A percentile compares a stretch with the other conserved stretches of the same genome.
Conservation (phyloP, 53 echinoderm and acorn worm genomes). For the Holothuria leucospilota region DNA sequence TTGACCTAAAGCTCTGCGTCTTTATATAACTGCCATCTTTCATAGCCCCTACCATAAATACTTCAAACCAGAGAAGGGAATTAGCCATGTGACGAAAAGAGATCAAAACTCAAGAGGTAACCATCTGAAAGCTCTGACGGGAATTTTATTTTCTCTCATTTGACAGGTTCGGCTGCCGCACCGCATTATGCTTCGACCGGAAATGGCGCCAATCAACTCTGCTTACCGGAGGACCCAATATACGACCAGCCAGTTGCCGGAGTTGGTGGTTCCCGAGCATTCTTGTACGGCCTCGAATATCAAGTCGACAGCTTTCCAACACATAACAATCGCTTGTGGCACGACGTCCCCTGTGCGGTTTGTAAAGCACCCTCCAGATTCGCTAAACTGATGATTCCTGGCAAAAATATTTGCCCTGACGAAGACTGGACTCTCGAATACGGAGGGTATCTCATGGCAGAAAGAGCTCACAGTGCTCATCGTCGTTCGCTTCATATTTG, state of each 20-base stretch:
- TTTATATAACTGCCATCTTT: too few species aligned
- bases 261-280: not conserved
- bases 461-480: conserved; percentile 6
- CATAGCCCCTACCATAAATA: too few species aligned
- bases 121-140: too few species aligned
- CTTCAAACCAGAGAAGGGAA: too few species aligned
- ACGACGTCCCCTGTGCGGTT: conserved; percentile 46
- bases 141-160: too few species aligned
- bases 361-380: conserved; percentile 40
- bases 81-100: too few species aligned
- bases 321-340: not conserved
- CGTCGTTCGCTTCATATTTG: conserved; percentile 33
- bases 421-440: conserved; percentile 44
- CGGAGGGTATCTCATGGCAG: conserved; percentile 50
- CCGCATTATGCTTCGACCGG: conserved; percentile 5
- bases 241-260: conserved; percentile 38
- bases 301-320: conserved; percentile 24
- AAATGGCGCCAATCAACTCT: conserved; percentile 47
- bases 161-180: conserved; percentile 44
- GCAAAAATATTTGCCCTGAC: conserved; percentile 29
- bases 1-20: too few species aligned
- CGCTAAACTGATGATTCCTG: conserved; percentile 41
- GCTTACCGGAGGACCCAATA: conserved; percentile 45
- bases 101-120: too few species aligned
- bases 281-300: conserved; percentile 21